These are phyloP conservation scores for Meta bourneti DNA, from an alignment of 2,888 invertebrate species.

Conservation along the genomic window DNA sequence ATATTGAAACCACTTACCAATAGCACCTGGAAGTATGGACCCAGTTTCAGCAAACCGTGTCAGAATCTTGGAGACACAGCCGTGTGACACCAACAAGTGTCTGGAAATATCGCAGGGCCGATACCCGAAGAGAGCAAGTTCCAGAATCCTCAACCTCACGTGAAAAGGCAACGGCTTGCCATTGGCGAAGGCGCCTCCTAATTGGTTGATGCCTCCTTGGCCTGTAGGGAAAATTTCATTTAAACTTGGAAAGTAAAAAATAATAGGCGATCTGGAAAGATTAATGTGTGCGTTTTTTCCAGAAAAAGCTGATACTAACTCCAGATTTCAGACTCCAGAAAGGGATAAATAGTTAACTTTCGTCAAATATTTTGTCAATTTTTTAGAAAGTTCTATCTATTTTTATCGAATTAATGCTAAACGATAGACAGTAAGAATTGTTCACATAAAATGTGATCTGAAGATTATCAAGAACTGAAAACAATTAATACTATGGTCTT, in stretches of 20 bases:
- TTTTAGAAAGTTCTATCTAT: too few relatives aligned
- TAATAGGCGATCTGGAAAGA: neutral
- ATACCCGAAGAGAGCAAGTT: constrained; percentile 78
- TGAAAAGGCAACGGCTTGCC: constrained; percentile 79
- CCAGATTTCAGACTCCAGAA: neutral
- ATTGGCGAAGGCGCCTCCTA: constrained; percentile 79
- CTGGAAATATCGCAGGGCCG: constrained; percentile 79
- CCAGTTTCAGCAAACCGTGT: constrained; percentile 79
- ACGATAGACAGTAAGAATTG: too few relatives aligned
- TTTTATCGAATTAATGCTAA: too few relatives aligned
- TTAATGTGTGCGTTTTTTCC: neutral
- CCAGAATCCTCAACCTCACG: constrained; percentile 78
- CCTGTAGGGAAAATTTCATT: constrained; percentile 54
- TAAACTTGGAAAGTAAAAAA: neutral
- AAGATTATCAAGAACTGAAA: too few relatives aligned
- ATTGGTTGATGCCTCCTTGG: constrained; percentile 78
- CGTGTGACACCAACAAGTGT: constrained; percentile 79
- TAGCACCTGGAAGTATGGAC: constrained; percentile 79
- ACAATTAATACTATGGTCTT: too few relatives aligned
- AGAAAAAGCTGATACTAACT: neutral
- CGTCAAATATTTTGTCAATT: too few relatives aligned
- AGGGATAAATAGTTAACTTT: too few relatives aligned
- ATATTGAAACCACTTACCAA: constrained; percentile 76
- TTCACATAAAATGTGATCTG: too few relatives aligned
- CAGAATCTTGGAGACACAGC: constrained; percentile 79